Percentiles rank a stretch among this genome's conserved stretches.
Conservation (phyloP, 2,113 vertebrate genomes). For the Athene cunicularia region DNA sequence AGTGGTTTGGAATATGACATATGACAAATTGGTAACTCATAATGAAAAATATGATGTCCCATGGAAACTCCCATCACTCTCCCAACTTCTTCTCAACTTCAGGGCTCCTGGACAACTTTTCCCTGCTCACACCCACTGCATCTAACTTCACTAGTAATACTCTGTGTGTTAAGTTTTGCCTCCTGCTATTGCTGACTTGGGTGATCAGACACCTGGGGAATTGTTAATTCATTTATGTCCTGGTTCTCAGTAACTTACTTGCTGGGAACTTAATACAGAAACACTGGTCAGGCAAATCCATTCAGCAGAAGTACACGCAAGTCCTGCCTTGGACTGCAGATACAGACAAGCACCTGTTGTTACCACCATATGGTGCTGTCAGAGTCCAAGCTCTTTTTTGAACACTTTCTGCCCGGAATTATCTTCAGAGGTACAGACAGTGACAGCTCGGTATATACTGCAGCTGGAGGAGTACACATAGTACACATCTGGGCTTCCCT, state of each 20-base stretch:
- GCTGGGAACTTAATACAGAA: background rate
- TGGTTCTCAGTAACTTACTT: background rate
- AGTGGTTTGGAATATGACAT: background rate
- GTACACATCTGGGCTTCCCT: background rate
- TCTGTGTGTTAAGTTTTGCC: background rate
- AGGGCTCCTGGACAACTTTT: background rate
- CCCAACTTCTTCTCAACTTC: background rate
- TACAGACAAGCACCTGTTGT: background rate
- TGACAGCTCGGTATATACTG: fast-evolving
- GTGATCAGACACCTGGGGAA: background rate
- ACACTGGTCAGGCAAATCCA: background rate
- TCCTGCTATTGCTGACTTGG: background rate
- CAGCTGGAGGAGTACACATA: background rate
- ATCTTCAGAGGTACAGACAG: background rate
- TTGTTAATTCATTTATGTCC: background rate
- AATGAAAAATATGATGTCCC: background rate
- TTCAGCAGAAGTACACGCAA: background rate
- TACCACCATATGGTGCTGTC: background rate
- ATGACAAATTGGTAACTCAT: background rate
- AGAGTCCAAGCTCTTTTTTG: background rate
- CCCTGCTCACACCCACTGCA: background rate
- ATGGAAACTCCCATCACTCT: background rate
- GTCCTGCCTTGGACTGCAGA: background rate
- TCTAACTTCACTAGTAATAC: background rate
- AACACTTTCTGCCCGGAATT: background rate